These are phyloP conservation scores for Epizoanthus scotinus DNA, from an alignment of 92 coral and sea anemone species.

Conservation along the genomic window DNA sequence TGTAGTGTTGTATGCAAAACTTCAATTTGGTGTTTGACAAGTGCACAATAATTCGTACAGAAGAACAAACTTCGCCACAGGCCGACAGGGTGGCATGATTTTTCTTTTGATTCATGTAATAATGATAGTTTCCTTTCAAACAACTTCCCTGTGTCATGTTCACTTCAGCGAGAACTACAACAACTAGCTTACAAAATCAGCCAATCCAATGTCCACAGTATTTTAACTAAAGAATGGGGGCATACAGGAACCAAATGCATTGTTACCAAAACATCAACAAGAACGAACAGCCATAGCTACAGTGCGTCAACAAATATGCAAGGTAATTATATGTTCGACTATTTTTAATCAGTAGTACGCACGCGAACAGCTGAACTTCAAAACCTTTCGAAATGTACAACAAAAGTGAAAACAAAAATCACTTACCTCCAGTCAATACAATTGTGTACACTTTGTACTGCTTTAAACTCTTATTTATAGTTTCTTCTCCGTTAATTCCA, in stretches of 20 bases:
- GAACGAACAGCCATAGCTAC: background rate
- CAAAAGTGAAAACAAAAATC: constrained; percentile 6
- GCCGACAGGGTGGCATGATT: background rate
- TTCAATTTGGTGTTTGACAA: background rate
- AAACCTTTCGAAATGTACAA: too few relatives aligned
- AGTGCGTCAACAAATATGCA: background rate
- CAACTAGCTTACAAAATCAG: too few relatives aligned
- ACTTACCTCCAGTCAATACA: constrained; percentile 92
- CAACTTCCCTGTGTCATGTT: background rate
- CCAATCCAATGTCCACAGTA: background rate
- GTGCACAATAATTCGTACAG: background rate
- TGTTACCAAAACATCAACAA: background rate
- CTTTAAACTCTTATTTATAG: background rate
- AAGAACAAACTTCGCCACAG: background rate
- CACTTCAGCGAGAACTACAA: too few relatives aligned
- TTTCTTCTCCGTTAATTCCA: background rate
- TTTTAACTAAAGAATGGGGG: background rate
- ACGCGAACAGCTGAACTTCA: background rate
- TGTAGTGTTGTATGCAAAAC: background rate
- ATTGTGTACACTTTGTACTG: constrained; percentile 78
- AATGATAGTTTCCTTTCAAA: background rate
- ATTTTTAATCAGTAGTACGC: too few relatives aligned
- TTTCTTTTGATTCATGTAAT: too few relatives aligned
- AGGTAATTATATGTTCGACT: background rate
- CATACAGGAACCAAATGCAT: background rate